A percentile compares a stretch with the other conserved stretches of the same genome.
Evolutionary conservation across 2,888 invertebrate species (phyloP).

Genomic region (Petrolisthes manimaculis): DNA sequence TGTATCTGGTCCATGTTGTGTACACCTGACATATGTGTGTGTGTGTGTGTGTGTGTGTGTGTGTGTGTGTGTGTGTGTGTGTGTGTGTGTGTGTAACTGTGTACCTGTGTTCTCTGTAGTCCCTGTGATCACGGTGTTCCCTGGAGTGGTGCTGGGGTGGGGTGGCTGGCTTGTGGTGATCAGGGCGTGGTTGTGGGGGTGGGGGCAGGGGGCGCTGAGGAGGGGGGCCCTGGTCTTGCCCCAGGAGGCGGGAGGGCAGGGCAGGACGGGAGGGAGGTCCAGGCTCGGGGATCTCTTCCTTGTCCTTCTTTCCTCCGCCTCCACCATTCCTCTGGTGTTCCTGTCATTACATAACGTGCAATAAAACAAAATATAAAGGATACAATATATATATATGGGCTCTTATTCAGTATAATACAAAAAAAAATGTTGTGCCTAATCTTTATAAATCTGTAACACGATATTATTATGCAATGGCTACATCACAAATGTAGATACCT

Average conservation of each 20-base stretch:
- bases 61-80: neutral
- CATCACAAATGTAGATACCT: no score
- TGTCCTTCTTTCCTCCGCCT: slow-evolving; percentile 68
- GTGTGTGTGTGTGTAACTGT: neutral
- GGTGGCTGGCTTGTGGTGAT: slow-evolving; percentile 72
- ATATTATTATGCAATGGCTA: no score
- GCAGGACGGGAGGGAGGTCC: slow-evolving; percentile 90
- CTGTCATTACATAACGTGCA: slow-evolving; percentile 60
- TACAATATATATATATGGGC: neutral
- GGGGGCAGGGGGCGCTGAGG: slow-evolving; percentile 87
- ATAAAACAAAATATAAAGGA: neutral
- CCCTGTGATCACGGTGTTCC: slow-evolving; percentile 72
- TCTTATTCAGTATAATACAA: neutral
- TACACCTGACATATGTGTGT: neutral
- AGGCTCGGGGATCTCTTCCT: slow-evolving; percentile 79
- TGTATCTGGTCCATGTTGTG: no score
- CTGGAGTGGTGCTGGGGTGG: slow-evolving; percentile 67
- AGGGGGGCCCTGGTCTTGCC: slow-evolving; percentile 79
- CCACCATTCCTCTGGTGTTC: slow-evolving; percentile 70
- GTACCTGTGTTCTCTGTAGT: slow-evolving; percentile 66
- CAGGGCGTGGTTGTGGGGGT: slow-evolving; percentile 74
- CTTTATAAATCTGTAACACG: no score
- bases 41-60: neutral
- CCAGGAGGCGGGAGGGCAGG: slow-evolving; percentile 76
- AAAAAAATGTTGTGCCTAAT: neutral